A percentile compares a stretch with the other conserved stretches of the same genome.
Evolutionary conservation across 1,140 invertebrate species (phyloP).

Genomic region (Camponotus floridanus): DNA sequence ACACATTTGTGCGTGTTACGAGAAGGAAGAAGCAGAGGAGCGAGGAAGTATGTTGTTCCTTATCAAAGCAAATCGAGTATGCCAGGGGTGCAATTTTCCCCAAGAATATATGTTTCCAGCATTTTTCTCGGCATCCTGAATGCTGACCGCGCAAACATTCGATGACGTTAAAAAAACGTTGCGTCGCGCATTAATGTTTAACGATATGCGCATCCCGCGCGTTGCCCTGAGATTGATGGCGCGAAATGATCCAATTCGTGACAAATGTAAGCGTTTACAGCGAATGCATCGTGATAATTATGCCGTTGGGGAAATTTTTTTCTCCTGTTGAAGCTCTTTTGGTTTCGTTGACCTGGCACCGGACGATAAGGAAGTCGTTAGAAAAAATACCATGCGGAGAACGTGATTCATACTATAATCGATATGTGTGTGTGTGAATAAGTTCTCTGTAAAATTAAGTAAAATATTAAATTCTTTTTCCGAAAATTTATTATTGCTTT

Average conservation of each 20-base stretch:
- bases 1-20: not conserved
- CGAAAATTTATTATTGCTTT: not conserved
- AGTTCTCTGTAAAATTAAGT: not conserved
- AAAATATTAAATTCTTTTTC: not conserved
- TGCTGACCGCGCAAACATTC: not conserved
- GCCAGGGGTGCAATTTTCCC: constrained; percentile 18
- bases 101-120: not conserved
- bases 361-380: not conserved
- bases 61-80: constrained; percentile 12
- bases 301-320: not conserved
- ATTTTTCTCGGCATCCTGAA: not conserved
- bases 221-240: constrained; percentile 24
- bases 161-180: constrained; percentile 1
- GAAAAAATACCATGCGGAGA: not conserved
- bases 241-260: constrained; percentile 31
- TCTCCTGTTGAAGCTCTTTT: not conserved
- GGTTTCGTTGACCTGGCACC: not conserved
- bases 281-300: not conserved
- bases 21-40: not conserved
- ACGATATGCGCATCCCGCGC: not conserved
- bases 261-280: constrained; percentile 11
- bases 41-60: not conserved
- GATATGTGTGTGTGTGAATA: not conserved
- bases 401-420: not conserved
- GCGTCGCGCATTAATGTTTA: constrained; percentile 12